phyloP scores from a whole-genome alignment of 2,797 vertebrate species.

The Pogoniulus pusillus region DNA sequence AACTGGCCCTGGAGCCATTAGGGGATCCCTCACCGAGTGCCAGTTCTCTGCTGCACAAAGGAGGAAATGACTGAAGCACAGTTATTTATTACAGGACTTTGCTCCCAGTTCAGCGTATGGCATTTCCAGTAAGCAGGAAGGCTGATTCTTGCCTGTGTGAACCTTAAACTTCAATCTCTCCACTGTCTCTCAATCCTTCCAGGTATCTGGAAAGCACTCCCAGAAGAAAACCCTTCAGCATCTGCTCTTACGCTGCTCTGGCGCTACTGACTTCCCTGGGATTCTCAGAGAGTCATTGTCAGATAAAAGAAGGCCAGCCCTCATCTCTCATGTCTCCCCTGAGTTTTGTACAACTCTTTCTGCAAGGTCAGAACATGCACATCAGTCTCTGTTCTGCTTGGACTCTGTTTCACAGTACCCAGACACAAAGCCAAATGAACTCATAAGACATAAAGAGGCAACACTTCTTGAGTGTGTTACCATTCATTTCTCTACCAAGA shows the following conservation, averaged over 20 bases:
- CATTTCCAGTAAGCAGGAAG: slow-evolving; percentile 21
- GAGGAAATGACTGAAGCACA: slow-evolving; percentile 60
- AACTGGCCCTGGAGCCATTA: background rate
- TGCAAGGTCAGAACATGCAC: background rate
- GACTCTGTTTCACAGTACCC: background rate
- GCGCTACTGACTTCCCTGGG: background rate
- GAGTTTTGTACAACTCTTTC: background rate
- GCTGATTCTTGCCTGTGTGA: background rate
- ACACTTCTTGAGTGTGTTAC: background rate
- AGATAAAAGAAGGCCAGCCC: background rate
- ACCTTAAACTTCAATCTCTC: slow-evolving; percentile 24
- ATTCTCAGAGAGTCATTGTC: background rate
- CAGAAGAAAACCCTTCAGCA: background rate
- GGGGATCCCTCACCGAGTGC: background rate
- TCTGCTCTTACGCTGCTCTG: background rate
- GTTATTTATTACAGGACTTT: slow-evolving; percentile 82
- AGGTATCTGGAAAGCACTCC: background rate
- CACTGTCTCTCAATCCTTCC: background rate
- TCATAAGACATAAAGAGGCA: background rate
- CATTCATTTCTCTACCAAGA: background rate
- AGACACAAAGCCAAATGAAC: background rate
- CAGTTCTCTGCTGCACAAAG: background rate
- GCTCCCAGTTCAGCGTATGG: slow-evolving; percentile 54
- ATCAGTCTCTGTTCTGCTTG: background rate
- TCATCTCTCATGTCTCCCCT: background rate